These are phyloP conservation scores for Lophotis ruficrista DNA, from an alignment of 2,113 vertebrate species.

Conservation along the genomic window DNA sequence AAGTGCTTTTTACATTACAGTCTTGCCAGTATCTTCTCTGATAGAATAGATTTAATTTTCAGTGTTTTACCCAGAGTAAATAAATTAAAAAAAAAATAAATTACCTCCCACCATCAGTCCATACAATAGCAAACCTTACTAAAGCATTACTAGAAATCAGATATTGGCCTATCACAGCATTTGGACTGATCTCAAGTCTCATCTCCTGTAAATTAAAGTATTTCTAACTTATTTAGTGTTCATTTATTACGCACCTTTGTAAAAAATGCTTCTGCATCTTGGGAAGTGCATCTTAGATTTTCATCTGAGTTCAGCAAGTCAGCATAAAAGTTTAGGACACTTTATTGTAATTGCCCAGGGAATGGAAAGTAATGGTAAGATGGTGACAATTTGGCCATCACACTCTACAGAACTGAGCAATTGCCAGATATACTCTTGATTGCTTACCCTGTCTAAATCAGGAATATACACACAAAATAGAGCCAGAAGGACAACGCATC, in stretches of 20 bases:
- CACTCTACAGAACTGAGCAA: not conserved
- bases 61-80: slow-evolving; percentile 55
- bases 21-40: slow-evolving; percentile 48
- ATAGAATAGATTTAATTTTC: slow-evolving; percentile 63
- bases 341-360: not conserved
- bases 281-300: slow-evolving; percentile 22
- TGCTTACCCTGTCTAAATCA: slow-evolving; percentile 38
- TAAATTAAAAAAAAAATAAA: slow-evolving; percentile 41
- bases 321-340: slow-evolving; percentile 41
- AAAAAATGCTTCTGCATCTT: not conserved
- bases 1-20: slow-evolving; percentile 57
- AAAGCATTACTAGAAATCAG: slow-evolving; percentile 47
- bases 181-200: not conserved
- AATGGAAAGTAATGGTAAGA: slow-evolving; percentile 22
- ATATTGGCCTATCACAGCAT: not conserved
- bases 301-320: slow-evolving; percentile 38
- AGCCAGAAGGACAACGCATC: not conserved
- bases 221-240: slow-evolving; percentile 45
- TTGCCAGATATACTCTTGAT: slow-evolving; percentile 56
- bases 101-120: not conserved
- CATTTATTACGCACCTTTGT: not conserved
- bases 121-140: slow-evolving; percentile 16
- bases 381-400: slow-evolving; percentile 35
- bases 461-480: not conserved
- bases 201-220: not conserved